phyloP scores from a whole-genome alignment of 2,113 vertebrate genomes.

The Corythaeola cristata region DNA sequence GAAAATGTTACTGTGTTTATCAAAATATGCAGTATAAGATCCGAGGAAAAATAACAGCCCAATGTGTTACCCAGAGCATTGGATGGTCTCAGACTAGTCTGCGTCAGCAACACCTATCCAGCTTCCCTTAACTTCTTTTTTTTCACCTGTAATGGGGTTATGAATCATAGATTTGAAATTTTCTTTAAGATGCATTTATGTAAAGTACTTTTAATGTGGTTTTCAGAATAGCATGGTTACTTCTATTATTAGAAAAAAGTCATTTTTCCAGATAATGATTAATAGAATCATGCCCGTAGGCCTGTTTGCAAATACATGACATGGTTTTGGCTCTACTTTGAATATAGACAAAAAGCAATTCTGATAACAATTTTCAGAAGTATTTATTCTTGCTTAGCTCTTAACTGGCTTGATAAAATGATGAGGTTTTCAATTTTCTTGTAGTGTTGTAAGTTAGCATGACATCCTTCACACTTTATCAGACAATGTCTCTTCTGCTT shows the following conservation, averaged over 20 bases:
- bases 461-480: background rate
- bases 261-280: background rate
- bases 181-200: background rate
- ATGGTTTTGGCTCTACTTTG: background rate
- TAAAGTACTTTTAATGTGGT: background rate
- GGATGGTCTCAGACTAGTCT: background rate
- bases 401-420: background rate
- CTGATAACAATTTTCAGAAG: background rate
- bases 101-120: background rate
- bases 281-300: fast-evolving
- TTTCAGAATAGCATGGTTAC: background rate
- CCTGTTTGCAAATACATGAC: background rate
- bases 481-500: background rate
- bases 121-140: background rate
- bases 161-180: background rate
- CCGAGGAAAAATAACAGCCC: fast-evolving
- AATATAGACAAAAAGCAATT: background rate
- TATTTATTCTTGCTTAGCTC: background rate
- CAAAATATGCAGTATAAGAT: background rate
- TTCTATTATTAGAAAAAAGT: background rate
- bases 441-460: background rate
- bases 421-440: background rate
- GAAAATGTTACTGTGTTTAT: background rate
- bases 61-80: background rate
- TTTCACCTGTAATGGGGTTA: background rate